Base-by-base conservation (phyloP, 2,888 invertebrate genomes). In the Dryobota labecula region DNA sequence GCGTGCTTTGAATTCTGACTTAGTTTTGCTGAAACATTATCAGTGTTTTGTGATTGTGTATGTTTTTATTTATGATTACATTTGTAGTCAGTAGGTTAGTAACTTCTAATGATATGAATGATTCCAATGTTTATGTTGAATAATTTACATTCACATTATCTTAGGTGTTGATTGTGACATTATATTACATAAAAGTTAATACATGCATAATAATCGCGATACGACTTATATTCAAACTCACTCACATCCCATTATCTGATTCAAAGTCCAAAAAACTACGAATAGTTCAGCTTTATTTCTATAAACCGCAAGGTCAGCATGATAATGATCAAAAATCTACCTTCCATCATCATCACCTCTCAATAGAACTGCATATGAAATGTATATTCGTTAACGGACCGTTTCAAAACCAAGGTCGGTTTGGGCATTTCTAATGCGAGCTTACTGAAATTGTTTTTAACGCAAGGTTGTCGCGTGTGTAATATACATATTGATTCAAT, bases 341-440 rank as follows among this genome's bases (percentile, higher is more conserved):
- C 57, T 63, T 53, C 63, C 53, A 38, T 69, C 56, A 38, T 69
- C 56, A 64, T 54, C 68, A 53, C n/a, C 27, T 60, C 73, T 64
- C 45, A 73, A 43, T 45, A 51, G 38, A 49, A 76, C 20, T 77
- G 70, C 82, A 81, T 67, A 66, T 58, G 54, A 61, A 67, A 54
- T 66, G 38, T 62, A 58, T 68, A 57, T 67, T 45, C 57, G 61
- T 73, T 62, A 72, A 60, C 65, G 36, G 45, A 67, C 76, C 74
- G 67, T 78, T 69, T 65, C 57, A 64, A 65, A 78, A 54, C 33
- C 76, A 70, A 84, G 86, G 84, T 71, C 53, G 41, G 9, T 24
- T 62, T 66, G 57, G 67, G 47, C 76, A 82, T 81, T 84, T 81
- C 76, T 73, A 84, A 62, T 68, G 70, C 47, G 63, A 70, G 66